Evolutionary conservation across 1,140 invertebrate species (phyloP).

Genomic region (Cheumatopsyche charites): DNA sequence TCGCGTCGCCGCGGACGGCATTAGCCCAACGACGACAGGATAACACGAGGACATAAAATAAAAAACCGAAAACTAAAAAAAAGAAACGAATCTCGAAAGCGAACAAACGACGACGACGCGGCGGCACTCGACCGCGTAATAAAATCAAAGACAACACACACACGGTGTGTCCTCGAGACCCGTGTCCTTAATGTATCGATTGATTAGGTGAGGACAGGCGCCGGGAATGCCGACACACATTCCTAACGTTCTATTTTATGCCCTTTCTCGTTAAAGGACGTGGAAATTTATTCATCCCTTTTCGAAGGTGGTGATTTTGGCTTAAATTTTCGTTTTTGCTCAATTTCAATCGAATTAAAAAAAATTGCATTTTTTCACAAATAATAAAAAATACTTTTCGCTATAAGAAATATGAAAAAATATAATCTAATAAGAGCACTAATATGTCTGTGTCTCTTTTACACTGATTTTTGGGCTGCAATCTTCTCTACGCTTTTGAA

Average conservation of each 20-base stretch:
- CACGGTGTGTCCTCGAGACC: constrained; percentile 17
- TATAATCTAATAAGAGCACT: no score
- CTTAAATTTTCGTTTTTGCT: no score
- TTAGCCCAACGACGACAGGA: constrained; percentile 21
- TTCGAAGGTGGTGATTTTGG: no score
- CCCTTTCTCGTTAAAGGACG: no score
- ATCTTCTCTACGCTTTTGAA: no score
- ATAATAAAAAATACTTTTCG: no score
- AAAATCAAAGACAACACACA: constrained; percentile 15
- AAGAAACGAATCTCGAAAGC: not conserved
- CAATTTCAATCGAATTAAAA: no score
- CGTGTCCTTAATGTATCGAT: constrained; percentile 33
- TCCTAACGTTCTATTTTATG: constrained; percentile 23
- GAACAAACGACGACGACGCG: not conserved
- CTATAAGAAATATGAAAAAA: no score
- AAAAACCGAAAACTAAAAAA: constrained; percentile 20
- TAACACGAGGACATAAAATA: constrained; percentile 21
- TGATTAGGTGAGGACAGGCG: constrained; percentile 26
- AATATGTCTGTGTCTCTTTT: no score
- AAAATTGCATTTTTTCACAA: no score
- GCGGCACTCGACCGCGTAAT: constrained; percentile 1
- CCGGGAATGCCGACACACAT: constrained; percentile 30
- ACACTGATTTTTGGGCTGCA: no score
- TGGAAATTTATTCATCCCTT: no score
- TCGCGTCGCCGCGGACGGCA: not conserved